Evolutionary conservation across 2,888 invertebrate genomes (phyloP).

Genomic region (Apodemia zela): DNA sequence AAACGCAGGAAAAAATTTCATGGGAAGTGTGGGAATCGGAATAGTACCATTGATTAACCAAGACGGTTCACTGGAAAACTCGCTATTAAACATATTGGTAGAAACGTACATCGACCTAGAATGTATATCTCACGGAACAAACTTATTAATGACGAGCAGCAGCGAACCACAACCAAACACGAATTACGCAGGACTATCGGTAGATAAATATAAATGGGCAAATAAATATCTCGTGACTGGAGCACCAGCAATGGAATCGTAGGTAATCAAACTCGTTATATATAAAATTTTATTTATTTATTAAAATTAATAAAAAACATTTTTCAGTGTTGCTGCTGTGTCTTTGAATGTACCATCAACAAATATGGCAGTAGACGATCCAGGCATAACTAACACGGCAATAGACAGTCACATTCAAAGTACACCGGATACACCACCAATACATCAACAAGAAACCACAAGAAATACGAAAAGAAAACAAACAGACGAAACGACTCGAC

Average conservation of each 20-base stretch:
- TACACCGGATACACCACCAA: neutral
- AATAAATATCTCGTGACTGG: conserved; percentile 1
- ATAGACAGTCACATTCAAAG: neutral
- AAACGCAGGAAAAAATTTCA: conserved; percentile 6
- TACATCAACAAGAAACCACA: conserved; percentile 5
- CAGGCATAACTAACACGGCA: neutral
- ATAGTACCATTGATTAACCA: conserved; percentile 3
- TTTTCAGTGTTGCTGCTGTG: conserved; percentile 7
- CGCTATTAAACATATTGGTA: conserved; percentile 3
- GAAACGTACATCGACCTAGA: conserved; percentile 4
- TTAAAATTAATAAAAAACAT: conserved; percentile 1
- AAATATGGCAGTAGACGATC: neutral
- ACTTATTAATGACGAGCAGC: neutral
- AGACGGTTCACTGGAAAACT: conserved; percentile 3
- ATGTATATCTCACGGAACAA: conserved; percentile 5
- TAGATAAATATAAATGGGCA: conserved; percentile 9
- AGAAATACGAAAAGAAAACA: conserved; percentile 5
- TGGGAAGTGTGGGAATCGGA: neutral
- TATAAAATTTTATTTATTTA: neutral
- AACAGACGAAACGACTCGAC: conserved; percentile 7
- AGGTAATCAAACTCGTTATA: neutral
- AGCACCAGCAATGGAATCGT: conserved; percentile 1
- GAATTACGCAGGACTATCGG: neutral
- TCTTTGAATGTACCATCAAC: neutral
- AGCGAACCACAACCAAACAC: neutral